A percentile compares a stretch with the other conserved stretches of the same genome.
Conservation (phyloP, 2,888 invertebrate species). For the Melangyna quadrimaculata region DNA sequence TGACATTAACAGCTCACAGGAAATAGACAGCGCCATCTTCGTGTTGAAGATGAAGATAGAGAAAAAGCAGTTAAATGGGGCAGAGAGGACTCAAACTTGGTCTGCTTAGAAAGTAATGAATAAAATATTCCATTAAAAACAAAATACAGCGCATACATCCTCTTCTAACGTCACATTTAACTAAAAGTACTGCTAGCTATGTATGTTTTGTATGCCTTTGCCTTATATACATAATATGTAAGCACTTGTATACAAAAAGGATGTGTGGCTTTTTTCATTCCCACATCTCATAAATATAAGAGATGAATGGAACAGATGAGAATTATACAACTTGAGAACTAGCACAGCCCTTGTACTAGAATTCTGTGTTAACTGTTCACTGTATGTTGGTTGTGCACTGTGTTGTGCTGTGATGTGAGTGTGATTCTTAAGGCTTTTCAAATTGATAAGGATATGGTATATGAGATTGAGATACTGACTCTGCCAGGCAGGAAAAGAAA, state of each 20-base stretch:
- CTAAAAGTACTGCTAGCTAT: neutral
- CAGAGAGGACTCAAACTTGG: neutral
- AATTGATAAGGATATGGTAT: slow-evolving; percentile 28
- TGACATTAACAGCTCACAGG: neutral
- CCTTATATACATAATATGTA: no score
- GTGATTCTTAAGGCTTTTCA: slow-evolving; percentile 36
- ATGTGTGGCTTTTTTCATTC: slow-evolving; percentile 63
- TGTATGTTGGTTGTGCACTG: neutral
- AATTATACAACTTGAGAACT: slow-evolving; percentile 47
- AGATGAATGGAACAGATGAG: slow-evolving; percentile 47
- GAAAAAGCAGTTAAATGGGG: neutral
- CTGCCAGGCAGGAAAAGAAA: neutral
- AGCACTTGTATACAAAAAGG: neutral
- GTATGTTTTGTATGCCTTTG: neutral
- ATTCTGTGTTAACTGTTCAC: slow-evolving; percentile 29
- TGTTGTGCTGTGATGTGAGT: no score
- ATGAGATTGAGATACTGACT: neutral
- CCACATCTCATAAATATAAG: slow-evolving; percentile 63
- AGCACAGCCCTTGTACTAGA: slow-evolving; percentile 43
- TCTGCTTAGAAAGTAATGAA: slow-evolving; percentile 49
- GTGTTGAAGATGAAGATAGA: neutral
- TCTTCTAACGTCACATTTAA: slow-evolving; percentile 23
- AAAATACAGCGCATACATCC: slow-evolving; percentile 10
- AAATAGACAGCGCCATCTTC: neutral
- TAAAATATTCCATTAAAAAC: slow-evolving; percentile 47